A percentile compares a stretch with the other conserved stretches of the same genome.
Conservation (phyloP, 2,797 vertebrate genomes). For the Epinephelus coioides region DNA sequence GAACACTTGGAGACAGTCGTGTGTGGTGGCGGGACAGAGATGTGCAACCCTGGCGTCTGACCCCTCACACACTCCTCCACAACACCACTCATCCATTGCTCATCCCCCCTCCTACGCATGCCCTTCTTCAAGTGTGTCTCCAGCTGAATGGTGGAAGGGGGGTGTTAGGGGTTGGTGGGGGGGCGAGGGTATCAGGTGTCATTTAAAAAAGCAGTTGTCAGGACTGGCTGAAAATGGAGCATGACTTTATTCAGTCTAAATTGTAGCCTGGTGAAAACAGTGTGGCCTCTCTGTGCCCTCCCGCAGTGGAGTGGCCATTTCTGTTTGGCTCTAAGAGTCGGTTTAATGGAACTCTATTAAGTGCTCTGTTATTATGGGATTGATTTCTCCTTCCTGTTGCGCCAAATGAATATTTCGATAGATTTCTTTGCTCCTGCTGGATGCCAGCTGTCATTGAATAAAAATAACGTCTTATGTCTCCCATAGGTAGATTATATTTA, state of each 20-base stretch:
- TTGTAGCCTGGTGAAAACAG: slow-evolving; percentile 71
- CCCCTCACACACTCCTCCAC: slow-evolving; percentile 61
- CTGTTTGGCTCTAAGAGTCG: slow-evolving; percentile 50
- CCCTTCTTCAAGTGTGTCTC: slow-evolving; percentile 66
- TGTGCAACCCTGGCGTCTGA: slow-evolving; percentile 67
- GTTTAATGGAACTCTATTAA: slow-evolving; percentile 82
- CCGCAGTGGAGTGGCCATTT: slow-evolving; percentile 68
- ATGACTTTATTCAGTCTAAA: slow-evolving; percentile 75
- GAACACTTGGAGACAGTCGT: slow-evolving; percentile 50
- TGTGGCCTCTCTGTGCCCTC: slow-evolving; percentile 65
- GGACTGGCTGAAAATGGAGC: slow-evolving; percentile 78
- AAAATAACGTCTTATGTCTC: slow-evolving; percentile 61
- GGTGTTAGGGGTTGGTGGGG: neutral
- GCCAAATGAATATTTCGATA: slow-evolving; percentile 78
- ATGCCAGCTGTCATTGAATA: slow-evolving; percentile 68
- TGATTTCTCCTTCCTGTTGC: slow-evolving; percentile 75
- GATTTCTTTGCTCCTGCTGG: slow-evolving; percentile 67
- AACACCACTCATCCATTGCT: slow-evolving; percentile 56
- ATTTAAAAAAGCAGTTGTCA: slow-evolving; percentile 82
- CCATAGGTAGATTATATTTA: slow-evolving; percentile 73
- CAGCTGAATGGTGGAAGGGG: slow-evolving; percentile 47
- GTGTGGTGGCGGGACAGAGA: slow-evolving; percentile 51
- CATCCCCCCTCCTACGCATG: slow-evolving; percentile 53
- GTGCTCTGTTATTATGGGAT: slow-evolving; percentile 77
- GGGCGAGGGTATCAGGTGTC: slow-evolving; percentile 76